phyloP scores from a whole-genome alignment of 2,888 invertebrate species.

The Myopa tessellatipennis region DNA sequence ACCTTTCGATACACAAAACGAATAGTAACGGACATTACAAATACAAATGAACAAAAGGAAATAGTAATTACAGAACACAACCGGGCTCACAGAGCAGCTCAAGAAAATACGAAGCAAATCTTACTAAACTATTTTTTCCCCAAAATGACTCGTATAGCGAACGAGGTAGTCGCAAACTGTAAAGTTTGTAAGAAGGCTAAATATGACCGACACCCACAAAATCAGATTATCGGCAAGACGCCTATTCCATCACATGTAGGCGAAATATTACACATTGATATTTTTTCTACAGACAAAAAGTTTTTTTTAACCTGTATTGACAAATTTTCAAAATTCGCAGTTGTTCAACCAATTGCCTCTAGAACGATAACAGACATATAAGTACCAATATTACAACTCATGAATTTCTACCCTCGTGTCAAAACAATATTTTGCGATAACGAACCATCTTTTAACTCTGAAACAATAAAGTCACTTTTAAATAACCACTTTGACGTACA shows the following conservation, averaged over 20 bases:
- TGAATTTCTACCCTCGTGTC: constrained; percentile 46
- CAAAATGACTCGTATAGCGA: constrained; percentile 5
- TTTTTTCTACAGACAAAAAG: constrained; percentile 22
- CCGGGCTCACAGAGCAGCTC: constrained; percentile 44
- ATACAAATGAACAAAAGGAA: constrained; percentile 31
- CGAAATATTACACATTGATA: constrained; percentile 38
- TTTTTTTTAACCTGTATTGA: constrained; percentile 47
- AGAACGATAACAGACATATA: constrained; percentile 47
- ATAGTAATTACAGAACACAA: neutral
- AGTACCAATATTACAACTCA: constrained; percentile 43
- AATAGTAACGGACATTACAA: constrained; percentile 15
- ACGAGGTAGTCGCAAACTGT: constrained; percentile 4
- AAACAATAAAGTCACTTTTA: too few relatives aligned
- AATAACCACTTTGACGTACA: constrained; percentile 1
- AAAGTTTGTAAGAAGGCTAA: constrained; percentile 43
- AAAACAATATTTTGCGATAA: constrained; percentile 41
- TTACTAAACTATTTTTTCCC: constrained; percentile 41
- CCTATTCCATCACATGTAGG: constrained; percentile 42
- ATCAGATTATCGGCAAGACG: constrained; percentile 38
- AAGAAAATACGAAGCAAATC: constrained; percentile 49
- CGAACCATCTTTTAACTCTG: neutral
- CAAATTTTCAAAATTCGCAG: constrained; percentile 49
- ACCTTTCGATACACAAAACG: constrained; percentile 40
- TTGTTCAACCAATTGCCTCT: constrained; percentile 47
- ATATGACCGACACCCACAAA: constrained; percentile 48